Evolutionary conservation across 2,113 vertebrate species (phyloP).

Genomic region (Heloderma charlesbogerti): DNA sequence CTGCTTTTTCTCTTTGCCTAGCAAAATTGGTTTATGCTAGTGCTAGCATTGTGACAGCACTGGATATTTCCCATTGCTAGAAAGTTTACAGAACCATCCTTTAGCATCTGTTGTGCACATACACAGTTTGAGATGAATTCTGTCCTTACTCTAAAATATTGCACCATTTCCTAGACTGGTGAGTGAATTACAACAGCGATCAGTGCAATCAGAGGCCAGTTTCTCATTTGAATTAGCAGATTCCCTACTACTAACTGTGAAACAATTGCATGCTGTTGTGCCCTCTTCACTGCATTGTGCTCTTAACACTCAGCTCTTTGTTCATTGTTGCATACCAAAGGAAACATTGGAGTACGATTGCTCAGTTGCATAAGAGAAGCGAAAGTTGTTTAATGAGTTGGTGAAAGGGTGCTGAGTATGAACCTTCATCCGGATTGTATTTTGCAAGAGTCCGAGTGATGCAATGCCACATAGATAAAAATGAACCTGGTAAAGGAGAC

Average conservation of each 20-base stretch:
- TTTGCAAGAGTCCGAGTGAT: slow-evolving; percentile 58
- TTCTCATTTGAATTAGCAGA: not conserved
- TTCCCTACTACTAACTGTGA: not conserved
- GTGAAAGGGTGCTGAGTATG: slow-evolving; percentile 7
- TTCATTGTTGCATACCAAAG: slow-evolving; percentile 8
- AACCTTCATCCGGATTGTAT: slow-evolving; percentile 69
- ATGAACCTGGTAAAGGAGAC: slow-evolving; percentile 67
- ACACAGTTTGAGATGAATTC: not conserved
- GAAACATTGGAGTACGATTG: not conserved
- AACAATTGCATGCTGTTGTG: slow-evolving; percentile 5
- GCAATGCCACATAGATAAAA: slow-evolving; percentile 32
- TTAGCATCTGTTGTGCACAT: not conserved
- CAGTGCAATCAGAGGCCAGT: not conserved
- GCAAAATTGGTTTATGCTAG: too few relatives aligned
- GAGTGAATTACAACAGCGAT: not conserved
- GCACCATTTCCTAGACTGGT: not conserved
- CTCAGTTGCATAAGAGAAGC: slow-evolving; percentile 7
- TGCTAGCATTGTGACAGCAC: too few relatives aligned
- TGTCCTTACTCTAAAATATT: not conserved
- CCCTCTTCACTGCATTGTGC: not conserved
- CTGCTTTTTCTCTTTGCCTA: too few relatives aligned
- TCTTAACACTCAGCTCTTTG: slow-evolving; percentile 11
- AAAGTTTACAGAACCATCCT: not conserved
- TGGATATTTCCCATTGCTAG: not conserved
- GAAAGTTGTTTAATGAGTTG: slow-evolving; percentile 6